Percentiles rank a stretch among this genome's conserved stretches.
These are phyloP conservation scores for Drosophila tani DNA, from an alignment of 1,140 invertebrate genomes.

Conservation along the genomic window DNA sequence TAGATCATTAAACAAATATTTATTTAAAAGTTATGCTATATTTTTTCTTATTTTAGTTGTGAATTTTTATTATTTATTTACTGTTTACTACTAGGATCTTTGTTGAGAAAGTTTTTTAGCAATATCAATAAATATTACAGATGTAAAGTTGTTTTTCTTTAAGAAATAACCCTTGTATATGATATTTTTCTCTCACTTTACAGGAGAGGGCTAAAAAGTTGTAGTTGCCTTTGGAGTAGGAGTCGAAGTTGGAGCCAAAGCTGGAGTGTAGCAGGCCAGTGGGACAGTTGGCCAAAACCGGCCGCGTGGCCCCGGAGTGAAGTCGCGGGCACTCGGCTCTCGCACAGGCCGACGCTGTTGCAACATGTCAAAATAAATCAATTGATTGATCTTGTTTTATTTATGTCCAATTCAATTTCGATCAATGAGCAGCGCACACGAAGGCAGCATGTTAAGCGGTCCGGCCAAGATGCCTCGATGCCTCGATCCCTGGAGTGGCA, in stretches of 20 bases:
- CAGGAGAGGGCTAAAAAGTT: slow-evolving; percentile 25
- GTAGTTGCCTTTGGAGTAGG: slow-evolving; percentile 17
- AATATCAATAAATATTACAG: too few relatives aligned
- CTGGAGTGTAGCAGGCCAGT: slow-evolving; percentile 58
- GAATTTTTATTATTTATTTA: too few relatives aligned
- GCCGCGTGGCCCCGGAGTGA: slow-evolving; percentile 33
- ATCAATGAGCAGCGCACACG: slow-evolving; percentile 84
- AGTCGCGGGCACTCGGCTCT: slow-evolving; percentile 28
- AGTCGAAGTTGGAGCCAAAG: slow-evolving; percentile 14
- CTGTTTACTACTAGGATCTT: too few relatives aligned
- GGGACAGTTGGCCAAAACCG: slow-evolving; percentile 60
- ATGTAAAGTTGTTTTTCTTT: too few relatives aligned
- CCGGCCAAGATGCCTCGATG: slow-evolving; percentile 23
- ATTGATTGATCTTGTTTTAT: slow-evolving; percentile 85
- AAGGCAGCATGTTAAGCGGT: slow-evolving; percentile 70
- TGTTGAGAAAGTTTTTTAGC: too few relatives aligned
- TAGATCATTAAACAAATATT: too few relatives aligned
- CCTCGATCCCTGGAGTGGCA: slow-evolving; percentile 13
- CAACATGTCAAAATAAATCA: slow-evolving; percentile 85
- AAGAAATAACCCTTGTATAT: not conserved
- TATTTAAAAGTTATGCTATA: too few relatives aligned
- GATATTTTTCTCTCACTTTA: slow-evolving; percentile 7
- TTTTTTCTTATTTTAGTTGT: too few relatives aligned
- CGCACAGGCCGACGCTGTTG: slow-evolving; percentile 61
- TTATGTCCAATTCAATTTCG: slow-evolving; percentile 85